Evolutionary conservation across 2,113 vertebrate genomes (phyloP).

Genomic region (Polypterus senegalus): DNA sequence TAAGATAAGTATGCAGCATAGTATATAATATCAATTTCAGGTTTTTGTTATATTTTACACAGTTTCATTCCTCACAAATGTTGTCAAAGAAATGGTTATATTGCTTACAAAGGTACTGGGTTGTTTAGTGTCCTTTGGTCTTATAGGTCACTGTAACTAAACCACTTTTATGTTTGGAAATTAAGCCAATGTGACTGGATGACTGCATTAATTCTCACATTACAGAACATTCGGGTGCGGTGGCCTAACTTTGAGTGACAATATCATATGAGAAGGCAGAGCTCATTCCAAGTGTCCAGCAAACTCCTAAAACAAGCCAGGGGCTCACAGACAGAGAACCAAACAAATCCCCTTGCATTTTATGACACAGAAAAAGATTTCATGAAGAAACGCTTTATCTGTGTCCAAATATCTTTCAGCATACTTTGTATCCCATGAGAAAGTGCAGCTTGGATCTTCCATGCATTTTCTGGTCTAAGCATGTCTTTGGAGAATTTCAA

Average conservation of each 20-base stretch:
- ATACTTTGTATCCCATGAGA: too few relatives aligned
- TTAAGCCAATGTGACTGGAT: slow-evolving; percentile 11
- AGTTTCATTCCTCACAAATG: too few relatives aligned
- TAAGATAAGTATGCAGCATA: too few relatives aligned
- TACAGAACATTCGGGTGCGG: slow-evolving; percentile 8
- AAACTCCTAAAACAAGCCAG: slow-evolving; percentile 4
- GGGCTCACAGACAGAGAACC: neutral
- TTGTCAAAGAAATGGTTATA: slow-evolving; percentile 26
- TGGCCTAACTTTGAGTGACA: slow-evolving; percentile 32
- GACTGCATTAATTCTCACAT: slow-evolving; percentile 12
- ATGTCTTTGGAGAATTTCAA: too few relatives aligned
- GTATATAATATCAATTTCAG: too few relatives aligned
- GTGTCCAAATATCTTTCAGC: too few relatives aligned
- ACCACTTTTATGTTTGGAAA: slow-evolving; percentile 20
- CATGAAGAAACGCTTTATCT: too few relatives aligned
- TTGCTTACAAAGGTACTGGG: slow-evolving; percentile 24
- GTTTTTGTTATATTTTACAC: too few relatives aligned
- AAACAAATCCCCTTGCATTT: slow-evolving; percentile 3
- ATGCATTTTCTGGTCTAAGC: too few relatives aligned
- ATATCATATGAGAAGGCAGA: slow-evolving; percentile 23
- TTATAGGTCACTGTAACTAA: neutral
- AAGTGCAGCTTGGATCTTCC: too few relatives aligned
- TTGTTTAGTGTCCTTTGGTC: neutral
- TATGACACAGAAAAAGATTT: slow-evolving; percentile 4
- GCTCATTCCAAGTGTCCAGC: slow-evolving; percentile 12